Conservation (phyloP, 35 echinoderm and acorn worm species). For the Apostichopus japonicus region DNA sequence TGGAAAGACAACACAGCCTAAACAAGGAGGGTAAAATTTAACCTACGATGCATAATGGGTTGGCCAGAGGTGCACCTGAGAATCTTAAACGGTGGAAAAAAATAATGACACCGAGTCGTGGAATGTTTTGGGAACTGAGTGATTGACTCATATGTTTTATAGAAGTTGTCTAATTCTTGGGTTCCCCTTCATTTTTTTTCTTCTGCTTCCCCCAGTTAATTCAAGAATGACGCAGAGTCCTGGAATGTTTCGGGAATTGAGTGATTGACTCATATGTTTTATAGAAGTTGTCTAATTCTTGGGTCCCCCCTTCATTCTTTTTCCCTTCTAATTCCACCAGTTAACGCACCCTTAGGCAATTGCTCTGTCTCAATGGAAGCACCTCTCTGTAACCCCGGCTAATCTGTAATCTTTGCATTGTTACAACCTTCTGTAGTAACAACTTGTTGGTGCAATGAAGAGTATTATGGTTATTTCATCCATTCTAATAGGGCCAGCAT, state of each 20-base stretch:
- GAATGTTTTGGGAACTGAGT: neutral
- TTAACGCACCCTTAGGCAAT: constrained; percentile 17
- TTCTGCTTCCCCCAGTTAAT: neutral
- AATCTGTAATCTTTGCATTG: constrained; percentile 19
- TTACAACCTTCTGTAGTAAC: constrained; percentile 15
- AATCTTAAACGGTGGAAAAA: neutral
- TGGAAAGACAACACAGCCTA: too few species aligned
- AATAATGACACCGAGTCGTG: constrained; percentile 10
- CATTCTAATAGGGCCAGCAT: neutral
- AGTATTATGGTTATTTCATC: constrained; percentile 26
- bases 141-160: neutral
- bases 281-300: neutral
- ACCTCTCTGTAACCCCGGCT: neutral
- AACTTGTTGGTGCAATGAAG: constrained; percentile 30
- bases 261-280: neutral
- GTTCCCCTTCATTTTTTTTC: neutral
- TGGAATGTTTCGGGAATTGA: constrained; percentile 3
- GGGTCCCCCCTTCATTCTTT: neutral
- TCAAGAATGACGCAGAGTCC: neutral
- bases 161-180: neutral
- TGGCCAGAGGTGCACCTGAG: too few species aligned
- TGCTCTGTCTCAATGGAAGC: neutral
- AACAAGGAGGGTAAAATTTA: too few species aligned
- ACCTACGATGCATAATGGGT: too few species aligned
- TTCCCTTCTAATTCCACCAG: neutral